A percentile compares a stretch with the other conserved stretches of the same genome.
Evolutionary conservation across 2,113 vertebrate genomes (phyloP).

Genomic region (Seriola quinqueradiata): DNA sequence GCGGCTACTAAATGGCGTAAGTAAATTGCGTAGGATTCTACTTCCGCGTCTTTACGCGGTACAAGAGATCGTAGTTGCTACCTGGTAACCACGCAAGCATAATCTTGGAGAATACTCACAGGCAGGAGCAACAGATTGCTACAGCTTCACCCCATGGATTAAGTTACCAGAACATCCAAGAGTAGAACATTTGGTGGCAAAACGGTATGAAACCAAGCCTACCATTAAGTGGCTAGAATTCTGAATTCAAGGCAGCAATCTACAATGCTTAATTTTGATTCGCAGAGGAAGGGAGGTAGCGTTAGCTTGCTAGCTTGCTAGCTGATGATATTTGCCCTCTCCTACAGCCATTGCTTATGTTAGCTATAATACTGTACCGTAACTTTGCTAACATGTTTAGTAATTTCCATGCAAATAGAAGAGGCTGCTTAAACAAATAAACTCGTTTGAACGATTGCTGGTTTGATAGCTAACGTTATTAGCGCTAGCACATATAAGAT

Average conservation of each 20-base stretch:
- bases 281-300: slow-evolving; percentile 9
- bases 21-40: not conserved
- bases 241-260: not conserved
- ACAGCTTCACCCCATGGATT: not conserved
- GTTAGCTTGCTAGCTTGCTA: slow-evolving; percentile 51
- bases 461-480: not conserved
- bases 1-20: not conserved
- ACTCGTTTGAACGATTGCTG: not conserved
- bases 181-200: not conserved
- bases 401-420: not conserved
- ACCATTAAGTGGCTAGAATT: fast-evolving
- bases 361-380: not conserved
- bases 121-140: not conserved
- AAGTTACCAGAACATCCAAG: not conserved
- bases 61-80: slow-evolving; percentile 45
- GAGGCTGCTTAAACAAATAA: not conserved
- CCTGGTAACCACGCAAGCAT: slow-evolving; percentile 69
- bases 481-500: not conserved
- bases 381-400: not conserved
- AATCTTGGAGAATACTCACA: not conserved
- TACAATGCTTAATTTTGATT: not conserved
- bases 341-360: not conserved
- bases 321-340: not conserved
- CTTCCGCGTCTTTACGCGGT: slow-evolving; percentile 19
- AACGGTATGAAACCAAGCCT: slow-evolving; percentile 28